Base-by-base conservation (phyloP, 2,888 invertebrate species). In the Cistogaster globosa region DNA sequence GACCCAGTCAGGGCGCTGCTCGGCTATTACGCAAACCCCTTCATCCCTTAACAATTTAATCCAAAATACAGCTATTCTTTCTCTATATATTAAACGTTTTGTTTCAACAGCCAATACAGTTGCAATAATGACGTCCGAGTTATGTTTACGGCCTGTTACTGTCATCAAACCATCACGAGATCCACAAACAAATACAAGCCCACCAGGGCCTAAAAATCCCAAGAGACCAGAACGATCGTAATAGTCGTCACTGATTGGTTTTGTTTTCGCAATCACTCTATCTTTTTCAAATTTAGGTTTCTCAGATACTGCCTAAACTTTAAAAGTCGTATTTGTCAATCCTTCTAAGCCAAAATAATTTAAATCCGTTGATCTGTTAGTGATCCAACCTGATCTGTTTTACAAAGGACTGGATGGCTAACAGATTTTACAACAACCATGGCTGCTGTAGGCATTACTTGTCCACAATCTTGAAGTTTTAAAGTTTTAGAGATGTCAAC, bases 381-480 rank as follows among this genome's bases (percentile, higher is more conserved):
- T 96, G 8, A 99, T 0, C 99, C 99, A 26, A 92, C 92, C 93
- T 99, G 99, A 93, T 99, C 99, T 0, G 99, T 99, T 93, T 99
- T 98, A 93, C 99, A 99, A 26, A 99, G 94, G 90, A 96, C 96
- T 0, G 99, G 95, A 6, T 96, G 95, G 0, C 99, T 99, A 89
- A 98, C 98, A 94, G 98, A 97, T 92, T 98, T 97, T 32, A 99
- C 97, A 1, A 99, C 99, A 16, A 98, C 97, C 91, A 99, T 98
- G 87, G 97, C 96, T 90, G 97, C 97, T 87, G 98, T 98, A 0
- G 99, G 98, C 96, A 99, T 97, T 63, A 99, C 99, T 93, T 99
- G 99, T 18, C 99, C 99, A 92, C 99, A 99, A 94, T 99, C 99
- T 93, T 99, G 99, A n/a, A n/a, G n/a, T n/a, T n/a, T n/a, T n/a